Base-by-base conservation (phyloP, 1,140 invertebrate species). In the Lordiphosa mommai region DNA sequence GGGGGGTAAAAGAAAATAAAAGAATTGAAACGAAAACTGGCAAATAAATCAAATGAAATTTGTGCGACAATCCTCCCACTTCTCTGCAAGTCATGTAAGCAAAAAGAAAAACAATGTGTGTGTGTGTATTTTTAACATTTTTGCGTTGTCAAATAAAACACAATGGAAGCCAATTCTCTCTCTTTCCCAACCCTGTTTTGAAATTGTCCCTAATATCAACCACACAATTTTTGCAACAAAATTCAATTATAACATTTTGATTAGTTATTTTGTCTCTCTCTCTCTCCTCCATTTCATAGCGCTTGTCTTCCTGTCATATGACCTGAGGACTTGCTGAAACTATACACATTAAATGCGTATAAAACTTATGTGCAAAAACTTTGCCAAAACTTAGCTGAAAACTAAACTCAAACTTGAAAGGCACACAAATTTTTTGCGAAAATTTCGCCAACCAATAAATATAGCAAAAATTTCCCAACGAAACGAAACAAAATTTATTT, bases 41-140 rank as follows among this genome's bases (percentile, higher is more conserved):
- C 76, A 79, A 79, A 79, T 82, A 79, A 79, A 79, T 79, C 74
- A 79, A 79, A 82, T 82, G 60, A 82, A 82, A 82, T 79, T 79
- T 79, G 65, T 66, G 76, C 67, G 76, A 79, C 73, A 58, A 59
- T 53, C 73, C 38, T 47, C 9, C 1, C 30, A 5, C 3, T 9
- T 13, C 41, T 1, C 58, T 38, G 52, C 60, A 61, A 67, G 59
- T 61, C 64, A 67, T 55, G 47, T 56, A 49, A 67, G 58, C 51
- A 47, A 50, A 56, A 67, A 63, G 40, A 56, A 67, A 51, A 67
- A 56, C 33, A 67, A 49, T 17, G 49, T 60, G 38, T 56, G 34
- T 47, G 34, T 51, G 9, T 43, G 23, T 63, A 74, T 79, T 66
- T 79, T 82, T 82, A 74, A 80, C 65, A 50, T 79, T 66, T 82